phyloP scores from a whole-genome alignment of 2,888 invertebrate genomes.

The Parascotia fuliginaria region DNA sequence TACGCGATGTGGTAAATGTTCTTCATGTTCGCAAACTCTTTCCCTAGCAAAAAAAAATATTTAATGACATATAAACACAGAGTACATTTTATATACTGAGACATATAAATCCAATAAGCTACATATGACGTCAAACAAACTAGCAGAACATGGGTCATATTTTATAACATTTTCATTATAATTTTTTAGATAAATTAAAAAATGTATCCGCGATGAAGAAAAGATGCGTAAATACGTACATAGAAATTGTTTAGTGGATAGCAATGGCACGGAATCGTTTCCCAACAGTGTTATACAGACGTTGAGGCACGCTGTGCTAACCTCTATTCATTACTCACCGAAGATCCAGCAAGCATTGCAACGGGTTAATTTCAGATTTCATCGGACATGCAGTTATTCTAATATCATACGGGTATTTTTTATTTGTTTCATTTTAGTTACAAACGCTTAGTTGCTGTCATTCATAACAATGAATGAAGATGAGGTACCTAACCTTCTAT shows the following conservation, averaged over 20 bases:
- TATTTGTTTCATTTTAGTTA: background rate
- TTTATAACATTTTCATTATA: background rate
- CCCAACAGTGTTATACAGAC: conserved; percentile 67
- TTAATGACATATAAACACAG: too few relatives aligned
- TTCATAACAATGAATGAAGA: background rate
- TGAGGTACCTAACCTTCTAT: too few relatives aligned
- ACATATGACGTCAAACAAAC: conserved; percentile 1
- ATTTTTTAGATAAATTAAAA: conserved; percentile 4
- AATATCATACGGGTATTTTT: conserved; percentile 57
- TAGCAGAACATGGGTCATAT: background rate
- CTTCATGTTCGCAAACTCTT: too few relatives aligned
- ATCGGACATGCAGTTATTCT: conserved; percentile 69
- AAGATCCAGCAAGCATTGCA: conserved; percentile 67
- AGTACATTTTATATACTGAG: too few relatives aligned
- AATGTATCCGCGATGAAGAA: conserved; percentile 49
- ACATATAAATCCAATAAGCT: background rate
- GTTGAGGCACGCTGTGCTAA: conserved; percentile 61
- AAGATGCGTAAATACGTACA: conserved; percentile 71
- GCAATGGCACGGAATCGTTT: conserved; percentile 58
- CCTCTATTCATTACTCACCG: conserved; percentile 59
- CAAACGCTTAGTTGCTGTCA: background rate
- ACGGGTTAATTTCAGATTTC: conserved; percentile 67
- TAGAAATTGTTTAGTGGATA: conserved; percentile 64
- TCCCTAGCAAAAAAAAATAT: too few relatives aligned
- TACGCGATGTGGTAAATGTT: too few relatives aligned